Conservation (phyloP, 37 sponge, comb jelly and placozoan species). For the Spongilla lacustris region DNA sequence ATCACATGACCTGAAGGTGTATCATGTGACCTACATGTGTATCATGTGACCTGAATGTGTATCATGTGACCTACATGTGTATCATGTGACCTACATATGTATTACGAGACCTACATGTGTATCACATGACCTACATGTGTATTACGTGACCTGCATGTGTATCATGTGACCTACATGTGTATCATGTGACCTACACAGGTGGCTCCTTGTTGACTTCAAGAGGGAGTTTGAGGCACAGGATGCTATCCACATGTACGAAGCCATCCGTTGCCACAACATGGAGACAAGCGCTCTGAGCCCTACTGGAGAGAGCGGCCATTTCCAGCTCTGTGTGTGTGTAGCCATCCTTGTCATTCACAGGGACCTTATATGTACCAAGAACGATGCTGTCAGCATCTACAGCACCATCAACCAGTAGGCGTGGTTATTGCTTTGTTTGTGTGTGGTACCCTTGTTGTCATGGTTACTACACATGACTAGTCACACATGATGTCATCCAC, state of each 20-base stretch:
- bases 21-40: not conserved
- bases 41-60: too few species aligned
- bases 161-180: not conserved
- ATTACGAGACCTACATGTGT: not conserved
- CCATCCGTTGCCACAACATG: conserved; percentile 75
- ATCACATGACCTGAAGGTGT: not conserved
- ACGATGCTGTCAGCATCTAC: conserved; percentile 69
- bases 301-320: conserved; percentile 60
- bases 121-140: not conserved
- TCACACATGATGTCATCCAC: too few species aligned
- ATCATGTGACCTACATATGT: conserved; percentile 30
- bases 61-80: not conserved
- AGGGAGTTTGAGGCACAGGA: conserved; percentile 86
- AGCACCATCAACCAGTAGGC: conserved; percentile 65
- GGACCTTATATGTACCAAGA: conserved; percentile 29
- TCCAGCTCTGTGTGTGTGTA: conserved; percentile 88
- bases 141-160: not conserved
- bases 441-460: too few species aligned
- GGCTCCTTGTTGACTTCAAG: conserved; percentile 89
- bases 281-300: conserved; percentile 75
- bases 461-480: too few species aligned
- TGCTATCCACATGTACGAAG: conserved; percentile 81
- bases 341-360: conserved; percentile 73
- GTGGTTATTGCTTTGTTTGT: too few species aligned
- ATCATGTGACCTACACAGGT: conserved; percentile 34